These are phyloP conservation scores for Hydrolagus colliei DNA, from an alignment of 2,797 vertebrate species.

Conservation along the genomic window DNA sequence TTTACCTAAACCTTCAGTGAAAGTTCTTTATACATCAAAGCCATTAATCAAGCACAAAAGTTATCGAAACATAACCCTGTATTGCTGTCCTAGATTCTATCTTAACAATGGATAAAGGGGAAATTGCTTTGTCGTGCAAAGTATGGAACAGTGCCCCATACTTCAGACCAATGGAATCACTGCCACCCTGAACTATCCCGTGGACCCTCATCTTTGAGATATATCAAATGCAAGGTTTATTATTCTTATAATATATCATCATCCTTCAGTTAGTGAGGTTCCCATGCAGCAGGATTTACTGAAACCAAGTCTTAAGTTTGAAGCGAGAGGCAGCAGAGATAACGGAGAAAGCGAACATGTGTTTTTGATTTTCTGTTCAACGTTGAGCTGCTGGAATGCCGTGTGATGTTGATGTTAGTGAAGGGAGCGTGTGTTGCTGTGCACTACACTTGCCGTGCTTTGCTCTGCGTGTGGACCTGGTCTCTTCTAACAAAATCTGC, in stretches of 20 bases:
- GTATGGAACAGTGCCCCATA: not conserved
- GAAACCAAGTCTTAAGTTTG: not conserved
- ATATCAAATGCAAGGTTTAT: too few relatives aligned
- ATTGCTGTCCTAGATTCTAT: not conserved
- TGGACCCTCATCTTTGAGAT: too few relatives aligned
- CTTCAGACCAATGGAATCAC: not conserved
- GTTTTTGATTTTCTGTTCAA: not conserved
- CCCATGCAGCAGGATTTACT: not conserved
- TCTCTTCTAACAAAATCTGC: slow-evolving; percentile 4
- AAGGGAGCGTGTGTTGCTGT: not conserved
- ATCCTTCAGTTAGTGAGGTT: not conserved
- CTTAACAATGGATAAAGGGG: not conserved
- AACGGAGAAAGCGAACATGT: not conserved
- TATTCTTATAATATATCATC: too few relatives aligned
- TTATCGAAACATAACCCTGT: not conserved
- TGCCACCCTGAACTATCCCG: not conserved
- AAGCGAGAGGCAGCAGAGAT: not conserved
- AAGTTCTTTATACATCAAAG: not conserved
- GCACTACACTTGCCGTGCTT: not conserved
- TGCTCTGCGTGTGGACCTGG: not conserved
- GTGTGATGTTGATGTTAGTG: not conserved
- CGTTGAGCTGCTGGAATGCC: not conserved
- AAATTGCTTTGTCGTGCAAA: not conserved
- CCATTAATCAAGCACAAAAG: not conserved
- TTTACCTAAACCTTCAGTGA: not conserved